Percentiles rank a stretch among this genome's conserved stretches.
These are phyloP conservation scores for Drosophila picticornis DNA, from an alignment of 2,888 invertebrate species.

Conservation along the genomic window DNA sequence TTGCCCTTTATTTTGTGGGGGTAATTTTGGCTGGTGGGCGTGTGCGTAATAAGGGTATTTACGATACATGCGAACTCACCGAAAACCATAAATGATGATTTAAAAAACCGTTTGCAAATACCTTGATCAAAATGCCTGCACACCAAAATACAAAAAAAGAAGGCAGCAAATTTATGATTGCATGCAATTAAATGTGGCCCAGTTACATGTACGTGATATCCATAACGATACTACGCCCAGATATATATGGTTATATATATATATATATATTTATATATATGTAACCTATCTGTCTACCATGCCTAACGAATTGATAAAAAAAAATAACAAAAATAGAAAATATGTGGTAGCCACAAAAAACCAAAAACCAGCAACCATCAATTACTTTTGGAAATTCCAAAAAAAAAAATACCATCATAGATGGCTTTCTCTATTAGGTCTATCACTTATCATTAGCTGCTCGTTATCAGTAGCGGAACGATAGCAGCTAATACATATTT, in stretches of 20 bases:
- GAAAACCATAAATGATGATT: constrained; percentile 64
- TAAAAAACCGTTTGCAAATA: constrained; percentile 51
- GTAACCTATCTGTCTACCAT: constrained; percentile 19
- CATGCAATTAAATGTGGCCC: constrained; percentile 51
- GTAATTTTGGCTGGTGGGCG: constrained; percentile 1
- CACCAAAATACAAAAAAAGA: constrained; percentile 7
- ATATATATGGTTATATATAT: background rate
- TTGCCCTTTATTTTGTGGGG: constrained; percentile 41
- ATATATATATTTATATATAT: constrained; percentile 1
- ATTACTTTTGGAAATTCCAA: constrained; percentile 31
- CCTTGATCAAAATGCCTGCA: constrained; percentile 15
- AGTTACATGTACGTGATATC: constrained; percentile 24
- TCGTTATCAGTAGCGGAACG: constrained; percentile 26
- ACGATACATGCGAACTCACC: constrained; percentile 52
- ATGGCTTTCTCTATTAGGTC: background rate
- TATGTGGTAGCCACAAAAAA: background rate
- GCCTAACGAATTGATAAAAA: constrained; percentile 32
- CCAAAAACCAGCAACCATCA: constrained; percentile 11
- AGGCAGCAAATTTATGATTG: constrained; percentile 56
- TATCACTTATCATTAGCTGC: constrained; percentile 21
- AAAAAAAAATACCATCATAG: background rate
- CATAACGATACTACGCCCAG: constrained; percentile 5
- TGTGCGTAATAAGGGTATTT: constrained; percentile 65
- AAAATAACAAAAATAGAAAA: background rate
- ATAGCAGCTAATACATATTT: constrained; percentile 24